Conservation (phyloP, 2,797 vertebrate species). For the Sebastes steindachneri region DNA sequence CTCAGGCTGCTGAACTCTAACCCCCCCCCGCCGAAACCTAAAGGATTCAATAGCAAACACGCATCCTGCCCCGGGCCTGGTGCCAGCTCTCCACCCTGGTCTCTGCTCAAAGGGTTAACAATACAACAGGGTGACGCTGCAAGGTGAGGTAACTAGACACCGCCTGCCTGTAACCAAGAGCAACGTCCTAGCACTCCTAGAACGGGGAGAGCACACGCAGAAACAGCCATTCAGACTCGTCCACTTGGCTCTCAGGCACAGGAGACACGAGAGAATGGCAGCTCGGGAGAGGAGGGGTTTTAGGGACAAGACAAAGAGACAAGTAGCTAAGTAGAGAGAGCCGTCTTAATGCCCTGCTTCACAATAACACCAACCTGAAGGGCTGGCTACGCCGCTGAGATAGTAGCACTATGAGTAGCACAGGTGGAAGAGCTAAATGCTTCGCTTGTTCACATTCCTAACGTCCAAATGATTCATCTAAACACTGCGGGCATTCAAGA, state of each 20-base stretch:
- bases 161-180: slow-evolving; percentile 77
- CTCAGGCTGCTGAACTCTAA: slow-evolving; percentile 29
- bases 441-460: slow-evolving; percentile 42
- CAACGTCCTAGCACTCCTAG: slow-evolving; percentile 65
- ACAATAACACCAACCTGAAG: slow-evolving; percentile 42
- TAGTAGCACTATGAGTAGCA: neutral
- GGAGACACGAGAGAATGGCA: slow-evolving; percentile 40
- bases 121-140: slow-evolving; percentile 67
- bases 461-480: slow-evolving; percentile 26
- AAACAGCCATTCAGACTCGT: slow-evolving; percentile 64
- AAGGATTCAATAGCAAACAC: slow-evolving; percentile 61
- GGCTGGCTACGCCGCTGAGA: slow-evolving; percentile 14
- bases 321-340: slow-evolving; percentile 48
- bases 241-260: slow-evolving; percentile 60
- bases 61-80: slow-evolving; percentile 33
- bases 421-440: slow-evolving; percentile 34
- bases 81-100: slow-evolving; percentile 51
- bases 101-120: slow-evolving; percentile 73
- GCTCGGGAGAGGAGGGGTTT: slow-evolving; percentile 44
- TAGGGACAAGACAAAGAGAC: slow-evolving; percentile 49
- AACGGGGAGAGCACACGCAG: slow-evolving; percentile 45
- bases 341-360: slow-evolving; percentile 25
- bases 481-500: slow-evolving; percentile 29
- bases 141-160: slow-evolving; percentile 84
- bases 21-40: slow-evolving; percentile 43